phyloP scores from a whole-genome alignment of 2,113 vertebrate species.

The Carassius auratus region DNA sequence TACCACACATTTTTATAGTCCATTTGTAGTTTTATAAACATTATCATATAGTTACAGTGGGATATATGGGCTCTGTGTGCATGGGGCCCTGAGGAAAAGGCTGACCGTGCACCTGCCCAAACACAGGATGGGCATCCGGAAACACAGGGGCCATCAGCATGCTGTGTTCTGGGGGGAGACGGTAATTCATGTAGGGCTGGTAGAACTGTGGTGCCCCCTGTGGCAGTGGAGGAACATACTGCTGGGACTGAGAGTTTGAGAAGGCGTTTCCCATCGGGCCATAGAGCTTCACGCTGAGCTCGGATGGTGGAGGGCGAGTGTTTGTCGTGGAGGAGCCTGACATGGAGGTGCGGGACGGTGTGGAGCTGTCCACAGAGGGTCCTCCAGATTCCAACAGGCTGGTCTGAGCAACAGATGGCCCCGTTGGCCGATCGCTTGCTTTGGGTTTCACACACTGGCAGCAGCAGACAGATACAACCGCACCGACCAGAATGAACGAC shows the following conservation, averaged over 20 bases:
- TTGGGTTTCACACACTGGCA: conserved; percentile 68
- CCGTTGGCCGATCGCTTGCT: conserved; percentile 48
- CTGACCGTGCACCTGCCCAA: conserved; percentile 44
- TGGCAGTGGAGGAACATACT: conserved; percentile 47
- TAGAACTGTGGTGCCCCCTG: conserved; percentile 50
- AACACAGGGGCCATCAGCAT: conserved; percentile 55
- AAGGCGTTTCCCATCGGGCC: conserved; percentile 55
- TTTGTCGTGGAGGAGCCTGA: conserved; percentile 53
- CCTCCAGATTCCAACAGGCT: conserved; percentile 65
- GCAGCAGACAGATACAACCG: conserved; percentile 70
- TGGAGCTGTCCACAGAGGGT: conserved; percentile 58
- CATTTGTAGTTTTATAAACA: background rate
- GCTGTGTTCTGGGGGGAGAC: conserved; percentile 49
- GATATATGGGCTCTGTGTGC: conserved; percentile 57
- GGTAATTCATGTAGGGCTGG: conserved; percentile 55
- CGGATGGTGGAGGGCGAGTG: conserved; percentile 48
- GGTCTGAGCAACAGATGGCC: conserved; percentile 59
- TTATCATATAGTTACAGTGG: conserved; percentile 54
- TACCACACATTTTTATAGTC: background rate
- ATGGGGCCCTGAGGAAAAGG: conserved; percentile 55
- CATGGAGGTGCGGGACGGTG: conserved; percentile 63
- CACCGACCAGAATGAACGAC: conserved; percentile 64
- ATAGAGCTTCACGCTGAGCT: conserved; percentile 59
- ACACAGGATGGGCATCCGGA: conserved; percentile 55
- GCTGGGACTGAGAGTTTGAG: conserved; percentile 42